phyloP scores from a whole-genome alignment of 2,888 invertebrate genomes.

The Arctia plantaginis region DNA sequence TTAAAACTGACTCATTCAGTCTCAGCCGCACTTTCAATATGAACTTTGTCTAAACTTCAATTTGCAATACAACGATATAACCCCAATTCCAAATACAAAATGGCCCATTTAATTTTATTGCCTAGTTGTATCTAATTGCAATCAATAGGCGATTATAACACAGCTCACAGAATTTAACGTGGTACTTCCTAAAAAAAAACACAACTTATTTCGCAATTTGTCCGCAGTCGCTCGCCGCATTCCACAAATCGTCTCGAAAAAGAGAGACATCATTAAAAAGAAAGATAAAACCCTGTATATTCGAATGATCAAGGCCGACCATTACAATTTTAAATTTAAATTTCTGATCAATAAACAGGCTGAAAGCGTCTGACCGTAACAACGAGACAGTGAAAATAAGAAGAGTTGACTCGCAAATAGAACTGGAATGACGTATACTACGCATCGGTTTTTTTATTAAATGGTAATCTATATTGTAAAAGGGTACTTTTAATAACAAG shows the following conservation, averaged over 20 bases:
- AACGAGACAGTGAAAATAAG: slow-evolving; percentile 25
- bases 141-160: not conserved
- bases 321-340: slow-evolving; percentile 43
- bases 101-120: not conserved
- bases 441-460: slow-evolving; percentile 2
- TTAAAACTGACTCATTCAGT: not conserved
- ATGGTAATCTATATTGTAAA: not conserved
- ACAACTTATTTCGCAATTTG: not conserved
- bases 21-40: not conserved
- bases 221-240: not conserved
- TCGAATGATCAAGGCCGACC: slow-evolving; percentile 23
- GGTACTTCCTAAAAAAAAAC: not conserved
- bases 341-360: slow-evolving; percentile 38
- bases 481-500: not conserved
- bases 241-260: not conserved
- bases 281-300: slow-evolving; percentile 5
- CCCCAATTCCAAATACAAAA: not conserved
- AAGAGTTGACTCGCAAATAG: slow-evolving; percentile 35
- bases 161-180: not conserved
- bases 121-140: not conserved
- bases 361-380: slow-evolving; percentile 23
- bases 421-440: slow-evolving; percentile 15
- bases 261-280: not conserved
- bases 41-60: not conserved
- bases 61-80: not conserved